phyloP scores from a whole-genome alignment of 2,888 invertebrate species.

The Conops quadrifasciatus region DNA sequence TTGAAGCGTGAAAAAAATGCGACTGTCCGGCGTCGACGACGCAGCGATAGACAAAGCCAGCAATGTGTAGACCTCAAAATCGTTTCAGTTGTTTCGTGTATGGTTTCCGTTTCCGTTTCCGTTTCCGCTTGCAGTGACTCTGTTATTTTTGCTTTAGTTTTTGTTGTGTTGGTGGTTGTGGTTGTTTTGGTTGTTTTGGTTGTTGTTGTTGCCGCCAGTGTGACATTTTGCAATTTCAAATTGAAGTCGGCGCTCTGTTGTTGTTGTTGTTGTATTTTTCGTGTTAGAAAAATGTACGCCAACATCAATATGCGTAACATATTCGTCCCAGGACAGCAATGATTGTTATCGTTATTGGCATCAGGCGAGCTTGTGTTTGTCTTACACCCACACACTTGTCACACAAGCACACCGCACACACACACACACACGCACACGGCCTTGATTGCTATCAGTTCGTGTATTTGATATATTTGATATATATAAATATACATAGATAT shows the following conservation, averaged over 20 bases:
- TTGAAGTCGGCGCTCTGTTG: background rate
- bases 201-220: conserved; percentile 7
- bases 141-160: background rate
- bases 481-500: too few relatives aligned
- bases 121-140: background rate
- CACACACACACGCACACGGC: background rate
- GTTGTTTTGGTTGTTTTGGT: background rate
- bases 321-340: conserved; percentile 36
- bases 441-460: too few relatives aligned
- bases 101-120: background rate
- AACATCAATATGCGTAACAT: conserved; percentile 33
- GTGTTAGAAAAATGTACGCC: conserved; percentile 26
- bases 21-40: background rate
- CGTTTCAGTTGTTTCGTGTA: conserved; percentile 17
- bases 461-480: too few relatives aligned
- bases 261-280: background rate
- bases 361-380: conserved; percentile 32
- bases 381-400: background rate
- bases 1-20: conserved; percentile 8
- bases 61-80: conserved; percentile 25
- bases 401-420: background rate
- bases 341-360: conserved; percentile 37
- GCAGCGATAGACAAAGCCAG: background rate
- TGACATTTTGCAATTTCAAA: conserved; percentile 22
- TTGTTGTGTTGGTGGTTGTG: background rate